Conservation (phyloP, 2,797 vertebrate species). For the Sorex maritimensis region DNA sequence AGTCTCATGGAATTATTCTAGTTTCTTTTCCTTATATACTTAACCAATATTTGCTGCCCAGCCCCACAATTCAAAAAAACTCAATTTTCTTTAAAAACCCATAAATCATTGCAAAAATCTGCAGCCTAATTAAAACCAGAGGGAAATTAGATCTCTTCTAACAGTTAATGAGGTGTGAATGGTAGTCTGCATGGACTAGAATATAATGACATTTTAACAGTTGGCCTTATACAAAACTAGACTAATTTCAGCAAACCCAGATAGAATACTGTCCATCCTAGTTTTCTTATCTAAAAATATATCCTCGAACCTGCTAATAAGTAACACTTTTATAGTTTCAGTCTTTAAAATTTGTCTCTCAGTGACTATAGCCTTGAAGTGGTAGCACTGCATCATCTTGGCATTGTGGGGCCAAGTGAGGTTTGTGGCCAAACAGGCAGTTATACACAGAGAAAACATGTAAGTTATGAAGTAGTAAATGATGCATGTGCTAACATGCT, state of each 20-base stretch:
- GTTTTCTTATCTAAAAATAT: neutral
- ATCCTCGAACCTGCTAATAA: constrained; percentile 36
- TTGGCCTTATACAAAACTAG: neutral
- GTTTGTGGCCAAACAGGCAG: neutral
- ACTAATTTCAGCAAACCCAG: constrained; percentile 9
- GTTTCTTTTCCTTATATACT: constrained; percentile 54
- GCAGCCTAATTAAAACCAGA: constrained; percentile 50
- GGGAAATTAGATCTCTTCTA: neutral
- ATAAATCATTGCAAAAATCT: constrained; percentile 53
- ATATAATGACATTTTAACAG: constrained; percentile 13
- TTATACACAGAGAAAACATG: neutral
- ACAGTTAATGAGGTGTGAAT: neutral
- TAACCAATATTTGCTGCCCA: constrained; percentile 35
- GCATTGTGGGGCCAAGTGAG: neutral
- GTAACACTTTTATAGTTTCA: neutral
- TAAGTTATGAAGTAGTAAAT: neutral
- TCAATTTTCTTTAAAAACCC: constrained; percentile 61
- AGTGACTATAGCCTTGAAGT: neutral
- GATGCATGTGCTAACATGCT: neutral
- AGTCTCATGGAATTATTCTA: constrained; percentile 55
- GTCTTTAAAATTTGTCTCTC: constrained; percentile 25
- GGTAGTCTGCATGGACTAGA: neutral
- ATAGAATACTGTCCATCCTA: neutral
- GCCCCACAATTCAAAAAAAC: constrained; percentile 2
- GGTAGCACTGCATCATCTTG: neutral